Evolutionary conservation across 2,113 vertebrate genomes (phyloP).

Genomic region (Corythornis vintsioides): DNA sequence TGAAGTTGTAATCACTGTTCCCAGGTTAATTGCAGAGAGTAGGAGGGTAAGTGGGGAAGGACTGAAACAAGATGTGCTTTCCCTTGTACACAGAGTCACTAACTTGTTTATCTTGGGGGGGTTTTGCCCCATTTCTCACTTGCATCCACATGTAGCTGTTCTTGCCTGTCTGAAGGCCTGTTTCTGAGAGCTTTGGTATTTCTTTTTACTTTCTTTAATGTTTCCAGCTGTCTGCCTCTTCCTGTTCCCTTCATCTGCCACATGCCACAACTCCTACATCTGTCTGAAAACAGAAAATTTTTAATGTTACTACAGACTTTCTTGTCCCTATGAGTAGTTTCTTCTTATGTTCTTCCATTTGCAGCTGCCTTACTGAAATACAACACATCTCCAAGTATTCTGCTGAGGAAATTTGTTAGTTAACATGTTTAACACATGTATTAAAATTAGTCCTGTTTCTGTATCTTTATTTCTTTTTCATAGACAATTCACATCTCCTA

Average conservation of each 20-base stretch:
- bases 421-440: background rate
- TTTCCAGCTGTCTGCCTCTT: background rate
- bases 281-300: background rate
- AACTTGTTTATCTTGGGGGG: background rate
- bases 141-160: fast-evolving
- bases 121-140: background rate
- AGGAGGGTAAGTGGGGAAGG: background rate
- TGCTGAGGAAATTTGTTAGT: background rate
- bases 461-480: background rate
- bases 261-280: background rate
- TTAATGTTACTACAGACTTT: background rate
- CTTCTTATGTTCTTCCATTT: background rate
- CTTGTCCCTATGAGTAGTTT: background rate
- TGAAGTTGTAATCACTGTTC: background rate
- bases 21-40: background rate
- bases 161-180: background rate
- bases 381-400: background rate
- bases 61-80: background rate
- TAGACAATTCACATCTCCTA: background rate
- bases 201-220: background rate
- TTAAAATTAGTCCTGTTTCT: background rate
- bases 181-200: background rate
- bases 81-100: background rate
- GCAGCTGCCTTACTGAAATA: background rate
- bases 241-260: background rate